Evolutionary conservation across 2,888 invertebrate genomes (phyloP).

Genomic region (Hipparchia semele): DNA sequence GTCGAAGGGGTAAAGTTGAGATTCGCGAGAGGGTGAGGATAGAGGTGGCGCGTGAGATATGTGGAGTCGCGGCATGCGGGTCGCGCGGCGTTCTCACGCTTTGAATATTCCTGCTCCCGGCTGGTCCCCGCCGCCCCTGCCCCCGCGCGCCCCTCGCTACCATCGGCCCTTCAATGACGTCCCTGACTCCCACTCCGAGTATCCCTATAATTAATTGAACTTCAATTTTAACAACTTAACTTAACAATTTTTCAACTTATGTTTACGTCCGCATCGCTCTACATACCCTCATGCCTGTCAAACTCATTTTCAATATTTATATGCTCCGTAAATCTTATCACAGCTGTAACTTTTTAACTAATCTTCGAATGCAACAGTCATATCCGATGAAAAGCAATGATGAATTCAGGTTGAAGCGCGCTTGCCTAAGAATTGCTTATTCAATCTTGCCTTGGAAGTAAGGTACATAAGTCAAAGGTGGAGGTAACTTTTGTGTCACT

Average conservation of each 20-base stretch:
- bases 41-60: conserved; percentile 83
- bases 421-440: no score
- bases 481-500: background rate
- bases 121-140: conserved; percentile 48
- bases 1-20: conserved; percentile 52
- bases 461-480: background rate
- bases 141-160: conserved; percentile 47
- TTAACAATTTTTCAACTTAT: no score
- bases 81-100: conserved; percentile 82
- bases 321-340: background rate
- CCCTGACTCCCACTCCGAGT: conserved; percentile 69
- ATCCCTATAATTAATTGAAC: conserved; percentile 75
- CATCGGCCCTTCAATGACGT: conserved; percentile 76
- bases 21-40: conserved; percentile 50
- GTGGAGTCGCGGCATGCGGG: conserved; percentile 82
- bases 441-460: no score
- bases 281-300: conserved; percentile 37
- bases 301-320: conserved; percentile 22
- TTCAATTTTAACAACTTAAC: no score
- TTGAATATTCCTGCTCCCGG: conserved; percentile 81
- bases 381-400: background rate
- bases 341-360: background rate
- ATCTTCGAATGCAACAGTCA: background rate
- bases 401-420: background rate
- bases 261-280: conserved; percentile 62